Base-by-base conservation (phyloP, 2,113 vertebrate genomes). In the Mixornis gularis region DNA sequence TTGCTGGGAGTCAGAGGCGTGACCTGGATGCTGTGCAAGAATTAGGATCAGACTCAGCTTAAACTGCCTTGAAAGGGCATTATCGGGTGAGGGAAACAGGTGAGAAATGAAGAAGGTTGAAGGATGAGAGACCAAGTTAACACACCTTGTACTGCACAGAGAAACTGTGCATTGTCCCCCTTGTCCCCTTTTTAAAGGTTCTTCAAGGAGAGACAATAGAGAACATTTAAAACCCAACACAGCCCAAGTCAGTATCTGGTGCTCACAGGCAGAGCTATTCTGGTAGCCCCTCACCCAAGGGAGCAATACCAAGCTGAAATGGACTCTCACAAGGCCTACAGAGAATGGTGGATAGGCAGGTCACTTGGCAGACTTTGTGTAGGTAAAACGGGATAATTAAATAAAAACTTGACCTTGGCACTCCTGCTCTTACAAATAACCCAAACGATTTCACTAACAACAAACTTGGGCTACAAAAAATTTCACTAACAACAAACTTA, bases 131-230 rank as follows among this genome's bases (percentile, higher is more conserved):
- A 76, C 0, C 7, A 41, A 49, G 17, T 48, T 26, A 74, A 34
- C 12, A 27, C 5, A 44, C 9, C 46, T 51, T 70, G 40, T 18
- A 38, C 2, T 34, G 22, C 0, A 0, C 32, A 30, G 12, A 34
- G 7, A 68, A 85, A 30, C 8, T 38, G 29, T 8, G 9, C 13
- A 10, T 13, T 38, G 46, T 24, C 12, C 3, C 7, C 3, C 9
- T 36, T 46, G 8, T 1, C 1, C 4, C 17, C 12, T 21, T 66
- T 59, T 49, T 1, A 51, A 82, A 70, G 17, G 13, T 20, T 44
- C 26, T 79, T 71, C 12, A 17, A 38, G n/a, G 48, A 48, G 17
- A 56, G 38, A 32, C 17, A 65, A 51, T 1, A 66, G 46, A 81
- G 9, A 5, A 56, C 19, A 25, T 10, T 38, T 15, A 58, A 89